A percentile compares a stretch with the other conserved stretches of the same genome.
Conservation (phyloP, 1,140 invertebrate genomes). For the Cherax destructor region DNA sequence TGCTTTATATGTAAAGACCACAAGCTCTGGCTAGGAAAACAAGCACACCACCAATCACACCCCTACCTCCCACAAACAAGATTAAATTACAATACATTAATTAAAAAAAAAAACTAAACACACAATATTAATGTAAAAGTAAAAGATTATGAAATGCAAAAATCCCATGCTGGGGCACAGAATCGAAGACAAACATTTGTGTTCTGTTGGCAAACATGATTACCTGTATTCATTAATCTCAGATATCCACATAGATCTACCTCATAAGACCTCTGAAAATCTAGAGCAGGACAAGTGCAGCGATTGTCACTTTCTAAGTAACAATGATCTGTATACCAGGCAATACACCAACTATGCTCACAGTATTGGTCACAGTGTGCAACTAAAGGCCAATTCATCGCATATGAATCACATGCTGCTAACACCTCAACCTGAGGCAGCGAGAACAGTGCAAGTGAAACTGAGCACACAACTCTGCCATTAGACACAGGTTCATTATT, state of each 20-base stretch:
- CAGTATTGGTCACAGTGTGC: not conserved
- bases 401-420: not conserved
- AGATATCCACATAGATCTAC: conserved; percentile 3
- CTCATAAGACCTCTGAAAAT: not conserved
- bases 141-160: not conserved
- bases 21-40: too few species aligned
- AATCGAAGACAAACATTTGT: conserved; percentile 7
- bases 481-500: not conserved
- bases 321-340: not conserved
- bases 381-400: not conserved
- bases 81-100: not conserved
- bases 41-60: too few species aligned
- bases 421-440: not conserved
- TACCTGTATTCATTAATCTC: not conserved
- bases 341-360: not conserved
- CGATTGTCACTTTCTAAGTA: not conserved
- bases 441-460: not conserved
- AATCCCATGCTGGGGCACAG: conserved; percentile 25
- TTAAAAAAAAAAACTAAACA: not conserved
- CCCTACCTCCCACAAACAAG: too few species aligned
- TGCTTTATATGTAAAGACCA: too few species aligned
- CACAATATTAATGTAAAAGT: not conserved
- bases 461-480: not conserved
- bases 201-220: conserved; percentile 15
- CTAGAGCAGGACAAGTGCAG: conserved; percentile 6